Evolutionary conservation across 2,113 vertebrate genomes (phyloP).

Genomic region (Dascyllus trimaculatus): DNA sequence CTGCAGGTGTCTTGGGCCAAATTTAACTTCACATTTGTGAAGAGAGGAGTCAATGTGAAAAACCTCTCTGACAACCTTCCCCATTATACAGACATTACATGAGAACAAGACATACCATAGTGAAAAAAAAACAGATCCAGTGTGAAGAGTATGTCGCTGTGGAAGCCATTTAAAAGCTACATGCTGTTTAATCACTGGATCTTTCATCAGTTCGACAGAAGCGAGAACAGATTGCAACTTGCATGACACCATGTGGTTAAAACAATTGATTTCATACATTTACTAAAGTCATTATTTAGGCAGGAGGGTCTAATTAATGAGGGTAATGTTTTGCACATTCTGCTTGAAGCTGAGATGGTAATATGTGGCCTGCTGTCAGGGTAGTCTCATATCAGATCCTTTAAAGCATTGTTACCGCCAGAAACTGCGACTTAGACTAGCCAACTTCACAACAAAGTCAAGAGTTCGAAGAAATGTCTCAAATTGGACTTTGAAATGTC

Average conservation of each 20-base stretch:
- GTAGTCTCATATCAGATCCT: too few relatives aligned
- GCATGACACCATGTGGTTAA: too few relatives aligned
- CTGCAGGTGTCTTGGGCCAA: constrained; percentile 55
- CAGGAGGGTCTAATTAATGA: too few relatives aligned
- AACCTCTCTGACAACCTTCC: neutral
- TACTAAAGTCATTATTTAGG: too few relatives aligned
- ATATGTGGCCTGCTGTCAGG: neutral
- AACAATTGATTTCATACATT: too few relatives aligned
- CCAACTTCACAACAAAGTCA: constrained; percentile 10
- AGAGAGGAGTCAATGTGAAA: constrained; percentile 24
- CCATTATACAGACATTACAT: neutral
- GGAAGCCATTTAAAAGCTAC: neutral
- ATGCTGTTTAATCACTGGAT: neutral
- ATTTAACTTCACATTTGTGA: constrained; percentile 59
- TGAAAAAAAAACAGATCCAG: neutral
- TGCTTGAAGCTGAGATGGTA: neutral
- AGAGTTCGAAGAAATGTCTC: constrained; percentile 2
- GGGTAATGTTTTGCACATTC: too few relatives aligned
- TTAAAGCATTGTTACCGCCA: too few relatives aligned
- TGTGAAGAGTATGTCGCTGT: too few relatives aligned
- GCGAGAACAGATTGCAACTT: too few relatives aligned
- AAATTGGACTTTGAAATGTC: constrained; percentile 22
- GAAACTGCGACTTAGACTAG: neutral
- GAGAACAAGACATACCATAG: too few relatives aligned
- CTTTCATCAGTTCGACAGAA: neutral